Conservation (phyloP, 2,888 invertebrate genomes). For the Lomographa bimaculata region DNA sequence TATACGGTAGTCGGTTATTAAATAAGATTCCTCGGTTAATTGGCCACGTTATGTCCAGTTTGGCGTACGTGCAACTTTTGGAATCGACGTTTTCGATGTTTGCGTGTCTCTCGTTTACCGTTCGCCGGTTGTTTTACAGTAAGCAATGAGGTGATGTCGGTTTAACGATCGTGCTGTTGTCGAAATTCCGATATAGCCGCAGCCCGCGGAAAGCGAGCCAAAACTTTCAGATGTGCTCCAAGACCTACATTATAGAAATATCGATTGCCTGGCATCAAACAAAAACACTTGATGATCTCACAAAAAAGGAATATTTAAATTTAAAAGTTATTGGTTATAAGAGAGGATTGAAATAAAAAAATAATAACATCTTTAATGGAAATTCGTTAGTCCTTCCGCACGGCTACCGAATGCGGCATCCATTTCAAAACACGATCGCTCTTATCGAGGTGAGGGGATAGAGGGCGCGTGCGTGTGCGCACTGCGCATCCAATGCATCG, state of each 20-base stretch:
- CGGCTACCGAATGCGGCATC: constrained; percentile 73
- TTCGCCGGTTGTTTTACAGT: constrained; percentile 51
- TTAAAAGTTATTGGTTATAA: too few species aligned
- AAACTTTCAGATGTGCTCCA: constrained; percentile 5
- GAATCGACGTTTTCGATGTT: constrained; percentile 57
- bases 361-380: constrained; percentile 69
- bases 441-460: constrained; percentile 72
- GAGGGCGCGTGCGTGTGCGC: constrained; percentile 77
- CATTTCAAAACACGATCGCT: constrained; percentile 74
- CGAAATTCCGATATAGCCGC: constrained; percentile 26
- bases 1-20: constrained; percentile 75
- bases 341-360: too few species aligned
- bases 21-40: constrained; percentile 71
- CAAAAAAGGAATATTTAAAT: too few species aligned
- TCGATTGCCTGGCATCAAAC: too few species aligned
- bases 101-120: constrained; percentile 50
- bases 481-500: constrained; percentile 75
- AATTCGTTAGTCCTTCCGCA: constrained; percentile 64
- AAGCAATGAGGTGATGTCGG: constrained; percentile 47
- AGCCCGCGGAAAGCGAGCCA: constrained; percentile 12
- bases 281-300: too few species aligned
- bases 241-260: too few species aligned
- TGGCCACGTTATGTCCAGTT: constrained; percentile 61
- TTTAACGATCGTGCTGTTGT: constrained; percentile 43
- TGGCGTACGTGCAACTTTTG: constrained; percentile 51